Base-by-base conservation (phyloP, 1,140 invertebrate genomes). In the Papilio helenus region DNA sequence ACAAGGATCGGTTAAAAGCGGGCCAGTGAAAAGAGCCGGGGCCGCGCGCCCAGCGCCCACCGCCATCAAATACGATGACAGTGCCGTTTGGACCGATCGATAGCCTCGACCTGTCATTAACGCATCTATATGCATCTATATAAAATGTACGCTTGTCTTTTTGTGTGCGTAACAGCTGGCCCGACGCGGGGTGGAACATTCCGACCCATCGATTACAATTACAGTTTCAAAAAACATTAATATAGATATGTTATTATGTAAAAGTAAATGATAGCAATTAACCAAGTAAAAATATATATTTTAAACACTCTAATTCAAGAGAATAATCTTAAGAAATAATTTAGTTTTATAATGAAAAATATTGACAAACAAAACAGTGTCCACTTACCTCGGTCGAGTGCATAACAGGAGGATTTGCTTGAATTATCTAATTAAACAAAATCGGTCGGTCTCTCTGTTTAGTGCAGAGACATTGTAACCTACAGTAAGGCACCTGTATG, bases 41-140 rank as follows among this genome's bases (percentile, higher is more conserved):
- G 74, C 26, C 10, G 23, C 3, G 46, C 39, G 68, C 68, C 23
- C 68, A 12, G 29, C 71, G 71, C 3, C n/a, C 73, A 46, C 12
- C 16, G 77, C 80, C 77, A 81, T 81, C 80, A 81, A 81, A 81
- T 79, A 76, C 77, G 72, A 72, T 81, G 80, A 81, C 80, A 58
- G 42, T 61, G 80, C 80, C 46, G 46, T 81, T 79, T 79, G 39
- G 18, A 20, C 18, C 34, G 80, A 71, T 81, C 80, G 80, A 81
- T 81, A 79, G 74, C 26, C 74, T 49, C 68, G 34, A 65, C 76
- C 76, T 42, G 77, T 73, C 76, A 81, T 81, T 81, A 81, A 71
- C 46, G 74, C 79, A 80, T 68, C 76, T 71, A 65, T 46, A 65
- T 68, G 72, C 39, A 26, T 26, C 26, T 61, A 77, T 77, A 77